Base-by-base conservation (phyloP, 1,140 invertebrate genomes). In the Pseudomyrmex dendroicus region DNA sequence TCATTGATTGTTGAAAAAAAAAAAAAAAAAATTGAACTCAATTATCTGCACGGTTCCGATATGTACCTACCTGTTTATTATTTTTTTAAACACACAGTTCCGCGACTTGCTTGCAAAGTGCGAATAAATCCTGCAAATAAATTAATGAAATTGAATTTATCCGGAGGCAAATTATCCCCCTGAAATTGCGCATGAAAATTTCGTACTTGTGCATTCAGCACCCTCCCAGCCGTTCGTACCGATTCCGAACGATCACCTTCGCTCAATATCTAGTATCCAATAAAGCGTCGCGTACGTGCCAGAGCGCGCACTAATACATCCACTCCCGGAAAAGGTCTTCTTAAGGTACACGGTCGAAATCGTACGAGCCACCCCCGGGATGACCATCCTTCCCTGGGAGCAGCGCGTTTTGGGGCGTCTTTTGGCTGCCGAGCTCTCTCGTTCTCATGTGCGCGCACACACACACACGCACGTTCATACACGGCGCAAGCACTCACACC, bases 201-300 rank as follows among this genome's bases (percentile, higher is more conserved):
- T 88, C 66, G 87, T 88, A 88, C 73, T 84, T 61, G 44, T 70
- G 59, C n/a, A 25, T 25, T 2, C 25, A 25, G 25, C 25, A 25
- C 2, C 3, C 25, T 22, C 54, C 50, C 3, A 64, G 70, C 70
- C 82, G 76, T 77, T 72, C 74, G 25, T 25, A 82, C 84, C 89
- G 25, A 25, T 91, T 92, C 90, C 89, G 87, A 86, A 84, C 91
- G 90, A 92, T 92, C 91, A 89, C 90, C 91, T 91, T 84, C 90
- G 91, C 85, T 92, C 90, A 89, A 91, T 92, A 91, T 89, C 90
- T 84, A 84, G 88, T 92, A 90, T 91, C 91, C 91, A 89, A 92
- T 88, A 89, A 89, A 83, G 46, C 73, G 63, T 50, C 54, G 35
- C 35, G 67, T 85, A 84, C 56, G 67, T 64, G 84, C 76, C 50